phyloP scores from a whole-genome alignment of 2,797 vertebrate species.

The Esox lucius region DNA sequence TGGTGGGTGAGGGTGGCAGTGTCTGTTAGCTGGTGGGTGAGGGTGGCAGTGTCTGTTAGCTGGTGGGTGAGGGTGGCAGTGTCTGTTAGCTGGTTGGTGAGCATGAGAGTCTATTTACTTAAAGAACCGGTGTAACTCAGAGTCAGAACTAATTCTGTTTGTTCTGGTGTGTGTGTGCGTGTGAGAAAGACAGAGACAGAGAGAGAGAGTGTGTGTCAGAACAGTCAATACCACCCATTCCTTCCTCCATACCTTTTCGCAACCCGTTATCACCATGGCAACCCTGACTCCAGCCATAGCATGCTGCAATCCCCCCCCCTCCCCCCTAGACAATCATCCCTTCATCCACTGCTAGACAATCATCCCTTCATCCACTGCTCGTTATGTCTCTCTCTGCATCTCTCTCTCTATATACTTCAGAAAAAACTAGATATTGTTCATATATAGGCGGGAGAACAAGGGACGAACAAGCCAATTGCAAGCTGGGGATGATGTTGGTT shows the following conservation, averaged over 20 bases:
- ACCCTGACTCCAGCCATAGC: constrained; percentile 73
- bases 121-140: constrained; percentile 47
- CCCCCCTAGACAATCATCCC: constrained; percentile 62
- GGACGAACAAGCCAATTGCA: too few species aligned
- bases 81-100: too few species aligned
- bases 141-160: constrained; percentile 43
- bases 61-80: too few species aligned
- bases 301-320: constrained; percentile 65
- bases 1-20: too few species aligned
- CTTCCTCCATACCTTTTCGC: constrained; percentile 50
- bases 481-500: too few species aligned
- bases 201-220: constrained; percentile 22
- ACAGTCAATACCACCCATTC: constrained; percentile 60
- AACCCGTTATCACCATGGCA: constrained; percentile 78
- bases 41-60: too few species aligned
- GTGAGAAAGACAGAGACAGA: constrained; percentile 6
- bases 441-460: too few species aligned
- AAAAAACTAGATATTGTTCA: too few species aligned
- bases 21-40: too few species aligned
- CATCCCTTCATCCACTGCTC: constrained; percentile 40
- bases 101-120: constrained; percentile 38
- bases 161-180: constrained; percentile 12
- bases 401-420: constrained; percentile 17
- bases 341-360: too few species aligned
- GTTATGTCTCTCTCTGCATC: constrained; percentile 17